Base-by-base conservation (phyloP, 2,797 vertebrate species). In the Scleropages formosus region DNA sequence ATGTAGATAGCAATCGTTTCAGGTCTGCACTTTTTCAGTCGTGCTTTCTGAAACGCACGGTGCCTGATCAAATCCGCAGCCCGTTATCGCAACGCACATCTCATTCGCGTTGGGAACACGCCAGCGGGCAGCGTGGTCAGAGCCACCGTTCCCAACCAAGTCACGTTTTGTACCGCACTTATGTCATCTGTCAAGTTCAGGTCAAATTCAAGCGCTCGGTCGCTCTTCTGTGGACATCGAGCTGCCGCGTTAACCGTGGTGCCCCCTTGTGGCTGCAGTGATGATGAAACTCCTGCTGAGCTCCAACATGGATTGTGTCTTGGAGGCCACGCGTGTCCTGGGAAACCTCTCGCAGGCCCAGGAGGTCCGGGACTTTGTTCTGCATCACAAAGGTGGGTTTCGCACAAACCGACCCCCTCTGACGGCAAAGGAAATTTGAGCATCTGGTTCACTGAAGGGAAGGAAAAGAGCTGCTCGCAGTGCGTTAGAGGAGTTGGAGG, bases 311-410 rank as follows among this genome's bases (percentile, higher is more conserved):
- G 94, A 94, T 18, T 93, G 91, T 68, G 85, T 96, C 84, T 87
- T 98, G 24, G 98, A 98, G 86, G 96, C 95, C 69, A 90, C 92
- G 8, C 93, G 95, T 51, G 96, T 96, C 31, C 96, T 96, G 79
- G 97, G 96, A 78, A 98, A 98, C 89, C 88, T 98, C 85, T 95
- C 96, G 7, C 94, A 90, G 72, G 90, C 93, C 79, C 87, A 84
- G 74, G 94, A 95, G 56, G 90, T 97, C 80, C 92, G 94, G 66
- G 85, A 93, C 80, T 96, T 96, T 82, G 94, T 98, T 77, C 83
- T 97, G 82, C 88, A 90, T 84, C 93, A 91, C 74, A 95, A 94
- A 85, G 92, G 97, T 95, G 81, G 91, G 90, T 84, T 73, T 56
- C 11, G 2, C 53, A 12, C 53, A 56, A 10, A 12, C 56, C 53